Percentiles rank a stretch among this genome's conserved stretches.
These are phyloP conservation scores for Tor tambroides DNA, from an alignment of 2,113 vertebrate species.

Conservation along the genomic window DNA sequence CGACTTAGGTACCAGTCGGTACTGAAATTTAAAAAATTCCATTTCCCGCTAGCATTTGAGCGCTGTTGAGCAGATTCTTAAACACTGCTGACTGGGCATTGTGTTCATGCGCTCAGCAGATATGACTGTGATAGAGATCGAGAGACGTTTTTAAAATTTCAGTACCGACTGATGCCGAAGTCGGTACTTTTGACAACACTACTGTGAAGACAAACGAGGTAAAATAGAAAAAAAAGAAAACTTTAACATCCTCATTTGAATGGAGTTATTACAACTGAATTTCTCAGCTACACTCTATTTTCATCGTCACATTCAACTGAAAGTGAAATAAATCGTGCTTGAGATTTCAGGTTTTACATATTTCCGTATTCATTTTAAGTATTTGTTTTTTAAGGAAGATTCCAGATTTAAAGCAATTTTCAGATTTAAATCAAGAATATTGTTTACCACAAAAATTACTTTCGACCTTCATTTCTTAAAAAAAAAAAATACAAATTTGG, in stretches of 20 bases:
- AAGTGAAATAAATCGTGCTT: background rate
- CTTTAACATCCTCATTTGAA: background rate
- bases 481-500: background rate
- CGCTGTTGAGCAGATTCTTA: no score
- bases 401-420: background rate
- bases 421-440: background rate
- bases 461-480: background rate
- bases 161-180: no score
- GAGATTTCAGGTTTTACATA: background rate
- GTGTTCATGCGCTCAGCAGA: no score
- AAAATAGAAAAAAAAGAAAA: background rate
- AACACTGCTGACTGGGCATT: no score
- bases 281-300: background rate
- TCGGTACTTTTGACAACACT: no score
- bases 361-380: background rate
- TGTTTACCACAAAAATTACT: background rate
- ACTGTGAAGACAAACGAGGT: background rate
- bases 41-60: no score
- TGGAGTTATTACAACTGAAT: background rate
- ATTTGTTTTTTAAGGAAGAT: background rate
- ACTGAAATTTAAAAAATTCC: no score
- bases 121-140: no score
- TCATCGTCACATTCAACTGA: background rate
- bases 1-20: no score
- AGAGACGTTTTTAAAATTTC: no score